These are phyloP conservation scores for Porites divaricata DNA, from an alignment of 92 coral and sea anemone species.

Conservation along the genomic window DNA sequence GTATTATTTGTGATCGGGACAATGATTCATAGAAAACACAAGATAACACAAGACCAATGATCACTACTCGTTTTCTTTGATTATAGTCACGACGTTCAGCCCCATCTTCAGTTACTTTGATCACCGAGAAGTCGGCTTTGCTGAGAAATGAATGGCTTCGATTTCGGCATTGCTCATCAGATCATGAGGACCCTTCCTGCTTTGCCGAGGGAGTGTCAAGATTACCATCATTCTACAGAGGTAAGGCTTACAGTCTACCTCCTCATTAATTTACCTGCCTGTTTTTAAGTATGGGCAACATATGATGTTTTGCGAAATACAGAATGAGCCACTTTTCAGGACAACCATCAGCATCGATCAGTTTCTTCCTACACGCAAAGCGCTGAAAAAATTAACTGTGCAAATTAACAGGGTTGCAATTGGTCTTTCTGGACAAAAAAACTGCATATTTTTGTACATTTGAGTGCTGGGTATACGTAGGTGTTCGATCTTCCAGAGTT, in stretches of 20 bases:
- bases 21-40: too few relatives aligned
- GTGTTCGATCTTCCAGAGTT: too few relatives aligned
- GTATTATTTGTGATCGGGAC: too few relatives aligned
- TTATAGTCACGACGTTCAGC: conserved; percentile 56
- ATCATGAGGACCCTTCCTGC: conserved; percentile 66
- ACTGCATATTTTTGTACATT: too few relatives aligned
- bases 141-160: conserved; percentile 78
- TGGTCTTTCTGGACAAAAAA: too few relatives aligned
- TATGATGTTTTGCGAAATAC: background rate
- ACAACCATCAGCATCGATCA: too few relatives aligned
- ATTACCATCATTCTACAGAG: conserved; percentile 79
- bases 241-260: conserved; percentile 31
- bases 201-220: conserved; percentile 62
- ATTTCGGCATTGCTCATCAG: conserved; percentile 61
- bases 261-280: background rate
- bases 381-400: too few relatives aligned
- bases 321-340: too few relatives aligned
- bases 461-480: too few relatives aligned
- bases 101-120: conserved; percentile 49
- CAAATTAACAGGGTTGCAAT: too few relatives aligned
- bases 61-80: background rate
- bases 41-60: background rate
- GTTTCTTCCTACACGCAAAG: too few relatives aligned
- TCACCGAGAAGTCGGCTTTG: conserved; percentile 59
- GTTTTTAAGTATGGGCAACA: too few relatives aligned